phyloP scores from a whole-genome alignment of 1,140 invertebrate genomes.

The Phortica variegata region DNA sequence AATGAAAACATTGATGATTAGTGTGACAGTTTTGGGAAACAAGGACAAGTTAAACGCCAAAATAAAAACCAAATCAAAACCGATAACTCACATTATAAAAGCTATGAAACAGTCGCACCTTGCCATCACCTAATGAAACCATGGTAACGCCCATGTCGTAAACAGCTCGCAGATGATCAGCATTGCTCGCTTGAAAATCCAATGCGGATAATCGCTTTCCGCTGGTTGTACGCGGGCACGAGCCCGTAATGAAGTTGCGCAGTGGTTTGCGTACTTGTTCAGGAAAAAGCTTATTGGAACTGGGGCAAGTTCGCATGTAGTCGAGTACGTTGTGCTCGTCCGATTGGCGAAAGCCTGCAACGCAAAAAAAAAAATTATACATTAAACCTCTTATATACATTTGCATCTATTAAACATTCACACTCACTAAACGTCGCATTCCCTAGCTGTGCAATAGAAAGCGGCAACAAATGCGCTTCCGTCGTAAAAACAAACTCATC shows the following conservation, averaged over 20 bases:
- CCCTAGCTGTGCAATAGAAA: constrained; percentile 69
- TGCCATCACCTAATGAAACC: constrained; percentile 81
- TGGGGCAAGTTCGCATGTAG: constrained; percentile 80
- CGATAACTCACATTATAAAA: constrained; percentile 70
- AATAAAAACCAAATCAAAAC: constrained; percentile 1
- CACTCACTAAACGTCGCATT: constrained; percentile 53
- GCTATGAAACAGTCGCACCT: constrained; percentile 87
- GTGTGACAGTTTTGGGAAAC: no score
- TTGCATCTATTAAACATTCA: constrained; percentile 1
- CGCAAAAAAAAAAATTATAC: not conserved
- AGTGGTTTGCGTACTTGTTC: constrained; percentile 76
- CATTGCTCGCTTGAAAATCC: constrained; percentile 80
- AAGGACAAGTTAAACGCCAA: constrained; percentile 2
- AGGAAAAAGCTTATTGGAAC: constrained; percentile 78
- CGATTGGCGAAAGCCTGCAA: constrained; percentile 49
- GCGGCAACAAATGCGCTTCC: constrained; percentile 92
- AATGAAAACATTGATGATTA: not conserved
- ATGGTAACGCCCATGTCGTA: constrained; percentile 94
- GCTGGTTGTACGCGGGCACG: constrained; percentile 68
- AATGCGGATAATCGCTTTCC: constrained; percentile 68
- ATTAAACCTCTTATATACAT: not conserved
- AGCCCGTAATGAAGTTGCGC: constrained; percentile 81
- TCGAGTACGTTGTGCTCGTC: constrained; percentile 66
- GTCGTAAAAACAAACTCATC: constrained; percentile 97
- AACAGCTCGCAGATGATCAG: constrained; percentile 85